Conservation (phyloP, 2,888 invertebrate genomes). For the Dione vanillae region DNA sequence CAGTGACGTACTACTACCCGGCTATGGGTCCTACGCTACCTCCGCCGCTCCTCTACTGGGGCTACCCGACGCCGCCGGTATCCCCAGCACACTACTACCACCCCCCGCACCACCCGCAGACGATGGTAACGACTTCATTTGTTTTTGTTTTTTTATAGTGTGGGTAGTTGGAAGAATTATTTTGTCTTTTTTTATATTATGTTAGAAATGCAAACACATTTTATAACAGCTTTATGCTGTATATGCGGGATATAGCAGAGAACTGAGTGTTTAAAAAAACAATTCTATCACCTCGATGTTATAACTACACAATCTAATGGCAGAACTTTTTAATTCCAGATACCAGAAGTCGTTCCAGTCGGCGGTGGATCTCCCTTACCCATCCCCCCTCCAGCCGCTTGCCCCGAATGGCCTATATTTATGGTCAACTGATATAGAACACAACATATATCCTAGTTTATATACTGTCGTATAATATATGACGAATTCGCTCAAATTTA, state of each 20-base stretch:
- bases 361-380: conserved; percentile 78
- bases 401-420: conserved; percentile 78
- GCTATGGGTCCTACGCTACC: conserved; percentile 84
- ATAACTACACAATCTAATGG: too few species aligned
- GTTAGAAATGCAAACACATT: too few species aligned
- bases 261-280: too few species aligned
- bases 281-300: too few species aligned
- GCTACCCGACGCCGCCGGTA: conserved; percentile 96
- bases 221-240: too few species aligned
- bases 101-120: conserved; percentile 82
- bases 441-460: conserved; percentile 5
- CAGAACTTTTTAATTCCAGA: conserved; percentile 55
- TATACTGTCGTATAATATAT: conserved; percentile 17
- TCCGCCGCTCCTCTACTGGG: conserved; percentile 94
- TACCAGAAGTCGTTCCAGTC: conserved; percentile 76
- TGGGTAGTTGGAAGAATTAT: too few species aligned
- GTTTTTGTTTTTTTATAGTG: not conserved
- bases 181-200: too few species aligned
- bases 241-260: too few species aligned
- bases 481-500: conserved; percentile 34
- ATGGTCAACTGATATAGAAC: conserved; percentile 69
- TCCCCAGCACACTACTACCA: conserved; percentile 95
- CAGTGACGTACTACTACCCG: conserved; percentile 82
- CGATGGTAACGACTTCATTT: conserved; percentile 64
- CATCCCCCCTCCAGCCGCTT: conserved; percentile 74